phyloP scores from a whole-genome alignment of 2,113 vertebrate genomes.

The Martes martes region DNA sequence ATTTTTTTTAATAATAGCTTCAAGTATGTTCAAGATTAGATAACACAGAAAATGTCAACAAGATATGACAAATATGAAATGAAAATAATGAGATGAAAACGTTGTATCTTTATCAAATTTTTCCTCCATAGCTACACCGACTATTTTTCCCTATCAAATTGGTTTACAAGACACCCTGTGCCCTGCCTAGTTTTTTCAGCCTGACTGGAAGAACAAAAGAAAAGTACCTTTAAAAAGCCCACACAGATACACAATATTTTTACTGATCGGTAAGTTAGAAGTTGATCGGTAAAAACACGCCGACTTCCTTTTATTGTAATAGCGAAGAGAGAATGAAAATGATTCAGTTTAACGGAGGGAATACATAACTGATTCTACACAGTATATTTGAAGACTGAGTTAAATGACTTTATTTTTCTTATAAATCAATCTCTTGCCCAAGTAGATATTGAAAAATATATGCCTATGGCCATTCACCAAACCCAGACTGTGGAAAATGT shows the following conservation, averaged over 20 bases:
- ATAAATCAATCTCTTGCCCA: neutral
- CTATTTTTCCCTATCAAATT: neutral
- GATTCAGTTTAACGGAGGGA: slow-evolving; percentile 4
- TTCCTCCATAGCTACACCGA: neutral
- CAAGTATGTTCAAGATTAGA: slow-evolving; percentile 60
- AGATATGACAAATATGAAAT: slow-evolving; percentile 52
- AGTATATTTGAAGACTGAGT: slow-evolving; percentile 20
- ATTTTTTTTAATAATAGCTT: slow-evolving; percentile 68
- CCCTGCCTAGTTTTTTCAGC: neutral
- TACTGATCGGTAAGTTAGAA: slow-evolving; percentile 3
- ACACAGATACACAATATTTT: neutral
- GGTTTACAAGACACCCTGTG: neutral
- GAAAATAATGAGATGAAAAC: slow-evolving; percentile 49
- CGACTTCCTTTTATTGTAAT: slow-evolving; percentile 22
- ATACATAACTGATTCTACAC: neutral
- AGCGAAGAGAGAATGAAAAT: slow-evolving; percentile 16
- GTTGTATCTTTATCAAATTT: neutral
- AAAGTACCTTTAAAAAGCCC: neutral
- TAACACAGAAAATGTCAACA: slow-evolving; percentile 69
- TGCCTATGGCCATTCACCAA: neutral
- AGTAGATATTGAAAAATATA: slow-evolving; percentile 32
- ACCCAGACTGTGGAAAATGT: neutral
- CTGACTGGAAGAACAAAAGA: neutral
- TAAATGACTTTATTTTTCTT: neutral
- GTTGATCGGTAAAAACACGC: neutral